Conservation (phyloP, 2,888 invertebrate species). For the Idaea straminata region DNA sequence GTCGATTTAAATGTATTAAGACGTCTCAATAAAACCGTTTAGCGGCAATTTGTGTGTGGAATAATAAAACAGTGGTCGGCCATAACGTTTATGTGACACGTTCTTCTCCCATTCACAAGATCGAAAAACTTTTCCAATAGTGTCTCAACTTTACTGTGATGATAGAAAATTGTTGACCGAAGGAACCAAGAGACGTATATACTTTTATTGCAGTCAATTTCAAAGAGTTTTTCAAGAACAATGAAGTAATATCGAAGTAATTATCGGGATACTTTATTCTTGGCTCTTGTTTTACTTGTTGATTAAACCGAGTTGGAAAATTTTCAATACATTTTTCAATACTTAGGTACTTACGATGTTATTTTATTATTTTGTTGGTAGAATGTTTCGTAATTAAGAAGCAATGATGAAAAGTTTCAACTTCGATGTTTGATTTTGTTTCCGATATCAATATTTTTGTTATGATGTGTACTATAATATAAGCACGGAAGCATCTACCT, state of each 20-base stretch:
- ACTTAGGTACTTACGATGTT: constrained; percentile 2
- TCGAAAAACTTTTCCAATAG: constrained; percentile 78
- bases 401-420: neutral
- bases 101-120: constrained; percentile 66
- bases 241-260: constrained; percentile 30
- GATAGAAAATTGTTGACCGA: constrained; percentile 67
- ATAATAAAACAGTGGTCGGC: constrained; percentile 62
- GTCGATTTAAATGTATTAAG: constrained; percentile 45
- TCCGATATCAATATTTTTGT: neutral
- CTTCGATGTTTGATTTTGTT: neutral
- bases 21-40: constrained; percentile 56
- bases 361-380: neutral
- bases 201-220: constrained; percentile 58
- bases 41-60: constrained; percentile 58
- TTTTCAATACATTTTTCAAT: constrained; percentile 5
- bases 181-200: constrained; percentile 49
- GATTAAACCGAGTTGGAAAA: constrained; percentile 10
- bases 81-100: constrained; percentile 68
- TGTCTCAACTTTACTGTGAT: constrained; percentile 52
- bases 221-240: constrained; percentile 18
- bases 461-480: neutral
- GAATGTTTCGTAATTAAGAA: neutral
- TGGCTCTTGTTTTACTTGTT: constrained; percentile 17
- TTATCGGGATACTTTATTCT: constrained; percentile 27
- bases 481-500: no score